Conservation (phyloP, 2,888 invertebrate genomes). For the Coleophora flavipennella region DNA sequence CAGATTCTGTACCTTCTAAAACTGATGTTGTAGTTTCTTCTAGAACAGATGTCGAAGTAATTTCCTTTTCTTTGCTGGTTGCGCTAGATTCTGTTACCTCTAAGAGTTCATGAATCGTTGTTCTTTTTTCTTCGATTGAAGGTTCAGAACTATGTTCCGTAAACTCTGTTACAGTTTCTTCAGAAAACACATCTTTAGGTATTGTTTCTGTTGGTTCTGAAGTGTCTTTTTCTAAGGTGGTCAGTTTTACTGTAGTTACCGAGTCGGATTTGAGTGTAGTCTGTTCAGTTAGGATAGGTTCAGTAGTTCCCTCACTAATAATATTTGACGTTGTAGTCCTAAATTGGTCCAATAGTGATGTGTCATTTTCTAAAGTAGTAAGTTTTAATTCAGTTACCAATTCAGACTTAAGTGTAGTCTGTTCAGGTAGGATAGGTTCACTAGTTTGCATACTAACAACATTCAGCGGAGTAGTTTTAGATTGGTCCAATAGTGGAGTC, state of each 20-base stretch:
- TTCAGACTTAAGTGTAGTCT: neutral
- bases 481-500: neutral
- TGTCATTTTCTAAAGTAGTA: neutral
- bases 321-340: neutral
- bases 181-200: neutral
- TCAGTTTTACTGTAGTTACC: neutral
- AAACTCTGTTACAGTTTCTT: neutral
- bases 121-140: neutral
- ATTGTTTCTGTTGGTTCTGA: neutral
- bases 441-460: neutral
- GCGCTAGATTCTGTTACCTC: neutral
- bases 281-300: neutral
- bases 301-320: neutral
- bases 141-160: slow-evolving; percentile 1
- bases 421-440: neutral
- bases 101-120: neutral
- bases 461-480: neutral
- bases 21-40: neutral
- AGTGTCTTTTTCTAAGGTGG: neutral
- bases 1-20: neutral
- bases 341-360: slow-evolving; percentile 1
- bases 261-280: neutral
- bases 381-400: neutral
- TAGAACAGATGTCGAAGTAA: neutral
- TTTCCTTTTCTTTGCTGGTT: neutral